Percentiles rank a stretch among this genome's conserved stretches.
phyloP scores from a whole-genome alignment of 1,140 invertebrate species.

The Wasmannia auropunctata region DNA sequence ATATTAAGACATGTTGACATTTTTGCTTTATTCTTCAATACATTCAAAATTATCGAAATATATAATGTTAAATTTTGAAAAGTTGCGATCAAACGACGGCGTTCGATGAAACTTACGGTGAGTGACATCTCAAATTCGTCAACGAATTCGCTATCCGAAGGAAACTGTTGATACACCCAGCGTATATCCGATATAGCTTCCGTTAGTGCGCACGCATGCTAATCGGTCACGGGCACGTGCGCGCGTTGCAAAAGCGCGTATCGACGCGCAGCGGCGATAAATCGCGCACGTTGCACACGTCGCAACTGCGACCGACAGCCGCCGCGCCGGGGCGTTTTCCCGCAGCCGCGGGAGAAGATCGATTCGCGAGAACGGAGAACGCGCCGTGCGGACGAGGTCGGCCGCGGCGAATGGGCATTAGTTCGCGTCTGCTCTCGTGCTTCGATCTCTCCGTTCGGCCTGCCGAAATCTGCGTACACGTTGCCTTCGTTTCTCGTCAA shows the following conservation, averaged over 20 bases:
- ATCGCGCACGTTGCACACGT: constrained; percentile 39
- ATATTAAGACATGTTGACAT: not conserved
- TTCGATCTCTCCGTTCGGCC: not conserved
- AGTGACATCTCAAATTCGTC: not conserved
- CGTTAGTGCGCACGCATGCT: not conserved
- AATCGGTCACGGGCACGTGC: not conserved
- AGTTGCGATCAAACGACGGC: not conserved
- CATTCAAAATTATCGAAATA: not conserved
- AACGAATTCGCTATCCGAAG: not conserved
- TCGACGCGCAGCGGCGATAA: constrained; percentile 42
- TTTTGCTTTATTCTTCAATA: not conserved
- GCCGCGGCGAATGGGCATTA: constrained; percentile 49
- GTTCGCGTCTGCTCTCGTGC: constrained; percentile 8
- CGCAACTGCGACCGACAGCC: constrained; percentile 21
- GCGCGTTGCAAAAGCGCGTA: not conserved
- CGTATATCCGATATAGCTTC: not conserved
- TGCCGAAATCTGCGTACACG: not conserved
- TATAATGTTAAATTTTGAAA: not conserved
- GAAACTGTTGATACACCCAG: not conserved
- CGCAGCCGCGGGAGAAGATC: constrained; percentile 35
- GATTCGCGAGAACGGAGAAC: constrained; percentile 45
- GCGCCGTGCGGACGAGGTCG: not conserved
- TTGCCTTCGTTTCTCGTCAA: constrained; percentile 55
- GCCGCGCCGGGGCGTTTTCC: constrained; percentile 12
- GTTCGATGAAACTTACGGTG: not conserved